Percentiles rank a stretch among this genome's conserved stretches.
These are phyloP conservation scores for Mastomys natalensis DNA, from an alignment of 2,113 vertebrate genomes.

Conservation along the genomic window DNA sequence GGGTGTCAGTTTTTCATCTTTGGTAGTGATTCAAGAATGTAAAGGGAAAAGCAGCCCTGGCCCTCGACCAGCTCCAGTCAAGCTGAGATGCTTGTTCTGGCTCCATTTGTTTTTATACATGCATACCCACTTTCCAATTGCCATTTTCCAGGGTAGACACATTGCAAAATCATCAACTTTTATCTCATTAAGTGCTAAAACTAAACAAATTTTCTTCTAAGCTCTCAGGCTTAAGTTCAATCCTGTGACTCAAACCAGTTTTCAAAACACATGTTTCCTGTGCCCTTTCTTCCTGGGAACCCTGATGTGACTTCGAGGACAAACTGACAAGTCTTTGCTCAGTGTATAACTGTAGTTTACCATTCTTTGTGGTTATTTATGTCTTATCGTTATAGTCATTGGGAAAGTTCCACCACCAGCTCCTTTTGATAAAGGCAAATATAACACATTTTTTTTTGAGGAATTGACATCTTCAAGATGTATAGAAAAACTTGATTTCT, in stretches of 20 bases:
- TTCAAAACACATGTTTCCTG: conserved; percentile 61
- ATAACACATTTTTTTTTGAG: neutral
- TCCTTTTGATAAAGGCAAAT: neutral
- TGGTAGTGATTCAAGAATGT: conserved; percentile 65
- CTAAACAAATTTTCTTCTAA: conserved; percentile 66
- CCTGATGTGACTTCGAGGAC: conserved; percentile 23
- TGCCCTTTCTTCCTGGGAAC: conserved; percentile 51
- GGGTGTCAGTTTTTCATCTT: conserved; percentile 51
- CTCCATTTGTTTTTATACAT: conserved; percentile 67
- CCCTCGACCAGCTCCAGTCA: conserved; percentile 45
- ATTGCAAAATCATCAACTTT: conserved; percentile 60
- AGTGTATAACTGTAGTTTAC: conserved; percentile 29
- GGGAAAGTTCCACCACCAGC: neutral
- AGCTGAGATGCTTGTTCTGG: conserved; percentile 35
- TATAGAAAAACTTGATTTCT: neutral
- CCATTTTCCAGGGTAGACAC: conserved; percentile 61
- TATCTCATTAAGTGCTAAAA: conserved; percentile 69
- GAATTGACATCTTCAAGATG: neutral
- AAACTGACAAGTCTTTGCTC: conserved; percentile 6
- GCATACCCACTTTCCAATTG: conserved; percentile 54
- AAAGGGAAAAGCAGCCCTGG: conserved; percentile 65
- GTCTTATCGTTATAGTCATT: conserved; percentile 9
- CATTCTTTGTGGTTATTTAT: neutral
- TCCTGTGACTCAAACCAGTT: conserved; percentile 39
- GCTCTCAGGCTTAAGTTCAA: neutral